Conservation (phyloP, 1,140 invertebrate species). For the Rhagoletis zephyria region DNA sequence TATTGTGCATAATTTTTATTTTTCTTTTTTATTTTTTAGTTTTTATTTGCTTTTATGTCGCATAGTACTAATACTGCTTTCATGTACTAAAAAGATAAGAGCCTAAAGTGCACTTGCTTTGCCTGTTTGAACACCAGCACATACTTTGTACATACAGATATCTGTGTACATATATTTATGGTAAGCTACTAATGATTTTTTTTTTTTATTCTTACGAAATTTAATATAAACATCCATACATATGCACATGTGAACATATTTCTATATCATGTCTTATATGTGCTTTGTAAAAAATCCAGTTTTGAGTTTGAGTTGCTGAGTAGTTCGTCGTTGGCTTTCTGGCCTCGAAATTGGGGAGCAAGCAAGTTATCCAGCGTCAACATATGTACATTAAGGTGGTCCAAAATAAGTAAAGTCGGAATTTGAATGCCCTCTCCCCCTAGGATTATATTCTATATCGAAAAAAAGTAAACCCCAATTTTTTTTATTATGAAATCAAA, state of each 20-base stretch:
- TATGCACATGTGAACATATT: constrained; percentile 3
- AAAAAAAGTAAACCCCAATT: no score
- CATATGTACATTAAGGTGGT: not conserved
- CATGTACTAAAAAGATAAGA: not conserved
- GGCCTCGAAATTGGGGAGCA: not conserved
- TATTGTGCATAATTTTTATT: not conserved
- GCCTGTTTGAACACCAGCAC: not conserved
- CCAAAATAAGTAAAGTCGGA: no score
- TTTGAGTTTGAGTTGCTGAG: constrained; percentile 33
- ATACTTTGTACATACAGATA: not conserved
- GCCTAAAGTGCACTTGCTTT: constrained; percentile 2
- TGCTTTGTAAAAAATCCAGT: constrained; percentile 14
- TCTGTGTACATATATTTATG: not conserved
- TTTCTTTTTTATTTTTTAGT: not conserved
- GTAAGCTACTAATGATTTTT: not conserved
- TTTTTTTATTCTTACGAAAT: not conserved
- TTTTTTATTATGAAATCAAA: no score
- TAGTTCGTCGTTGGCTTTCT: not conserved
- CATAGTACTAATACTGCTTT: not conserved
- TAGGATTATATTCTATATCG: no score
- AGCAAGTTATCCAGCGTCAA: not conserved
- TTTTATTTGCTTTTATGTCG: not conserved
- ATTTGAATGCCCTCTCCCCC: no score
- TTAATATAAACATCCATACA: not conserved
- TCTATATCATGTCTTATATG: not conserved